Percentiles rank a stretch among this genome's conserved stretches.
Conservation (phyloP, 2,113 vertebrate genomes). For the Tautogolabrus adspersus region DNA sequence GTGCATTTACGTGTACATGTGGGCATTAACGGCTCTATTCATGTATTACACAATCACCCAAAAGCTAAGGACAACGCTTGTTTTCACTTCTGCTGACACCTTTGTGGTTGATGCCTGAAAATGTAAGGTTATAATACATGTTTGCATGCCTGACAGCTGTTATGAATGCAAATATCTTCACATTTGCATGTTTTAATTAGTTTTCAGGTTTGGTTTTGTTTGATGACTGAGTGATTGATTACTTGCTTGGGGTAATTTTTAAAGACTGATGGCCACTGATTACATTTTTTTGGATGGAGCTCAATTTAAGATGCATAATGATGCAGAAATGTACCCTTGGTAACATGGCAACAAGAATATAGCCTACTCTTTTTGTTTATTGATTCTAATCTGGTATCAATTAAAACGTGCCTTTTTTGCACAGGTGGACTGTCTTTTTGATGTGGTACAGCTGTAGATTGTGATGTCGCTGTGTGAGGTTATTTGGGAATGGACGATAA, state of each 20-base stretch:
- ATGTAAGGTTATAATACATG: conserved; percentile 6
- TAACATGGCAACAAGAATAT: neutral
- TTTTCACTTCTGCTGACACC: neutral
- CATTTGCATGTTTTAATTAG: conserved; percentile 45
- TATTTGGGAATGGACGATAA: neutral
- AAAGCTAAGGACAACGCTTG: neutral
- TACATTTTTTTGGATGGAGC: neutral
- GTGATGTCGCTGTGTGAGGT: neutral
- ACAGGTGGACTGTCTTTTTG: too few species aligned
- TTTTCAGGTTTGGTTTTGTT: neutral
- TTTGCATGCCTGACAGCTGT: neutral
- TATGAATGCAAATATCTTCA: neutral
- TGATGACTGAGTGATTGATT: conserved; percentile 24
- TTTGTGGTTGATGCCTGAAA: neutral
- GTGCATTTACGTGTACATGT: too few species aligned
- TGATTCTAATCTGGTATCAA: neutral
- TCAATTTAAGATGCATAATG: neutral
- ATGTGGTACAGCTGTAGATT: neutral
- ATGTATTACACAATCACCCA: neutral
- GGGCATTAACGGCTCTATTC: neutral
- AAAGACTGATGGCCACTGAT: neutral
- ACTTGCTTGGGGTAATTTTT: neutral
- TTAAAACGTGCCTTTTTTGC: neutral
- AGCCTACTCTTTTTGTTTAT: neutral
- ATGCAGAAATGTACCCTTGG: neutral